Evolutionary conservation across 2,797 vertebrate species (phyloP).

Genomic region (Limnodromus scolopaceus): DNA sequence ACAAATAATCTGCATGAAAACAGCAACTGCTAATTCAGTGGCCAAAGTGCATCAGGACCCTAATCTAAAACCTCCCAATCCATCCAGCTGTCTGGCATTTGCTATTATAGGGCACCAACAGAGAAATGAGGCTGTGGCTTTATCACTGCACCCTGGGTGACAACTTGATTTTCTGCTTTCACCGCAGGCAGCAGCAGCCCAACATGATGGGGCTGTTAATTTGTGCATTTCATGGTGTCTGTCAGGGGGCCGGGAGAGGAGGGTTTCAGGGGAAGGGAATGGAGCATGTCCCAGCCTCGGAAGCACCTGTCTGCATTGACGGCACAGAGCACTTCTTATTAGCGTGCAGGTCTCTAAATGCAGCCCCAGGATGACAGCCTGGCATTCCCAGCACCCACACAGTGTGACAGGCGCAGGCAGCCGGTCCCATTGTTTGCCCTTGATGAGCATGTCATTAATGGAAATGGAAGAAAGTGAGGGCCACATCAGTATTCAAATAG

Average conservation of each 20-base stretch:
- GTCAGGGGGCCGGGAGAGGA: slow-evolving; percentile 82
- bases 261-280: slow-evolving; percentile 83
- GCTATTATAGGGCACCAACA: slow-evolving; percentile 89
- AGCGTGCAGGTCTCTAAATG: slow-evolving; percentile 86
- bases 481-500: slow-evolving; percentile 96
- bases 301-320: slow-evolving; percentile 91
- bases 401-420: slow-evolving; percentile 89
- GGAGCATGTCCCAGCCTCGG: slow-evolving; percentile 87
- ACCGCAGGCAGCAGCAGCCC: slow-evolving; percentile 85
- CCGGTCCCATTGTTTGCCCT: slow-evolving; percentile 88
- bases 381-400: slow-evolving; percentile 85
- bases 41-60: slow-evolving; percentile 81
- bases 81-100: slow-evolving; percentile 87
- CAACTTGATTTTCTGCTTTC: slow-evolving; percentile 95
- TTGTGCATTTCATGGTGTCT: slow-evolving; percentile 90
- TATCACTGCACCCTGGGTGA: slow-evolving; percentile 86
- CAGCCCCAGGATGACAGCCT: slow-evolving; percentile 86
- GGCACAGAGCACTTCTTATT: slow-evolving; percentile 92
- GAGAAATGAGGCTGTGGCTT: slow-evolving; percentile 85
- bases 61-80: slow-evolving; percentile 83
- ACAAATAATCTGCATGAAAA: slow-evolving; percentile 75
- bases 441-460: slow-evolving; percentile 96
- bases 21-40: slow-evolving; percentile 78
- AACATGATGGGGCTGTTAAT: slow-evolving; percentile 93
- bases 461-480: slow-evolving; percentile 89